Base-by-base conservation (phyloP, 2,797 vertebrate genomes). In the Philypnodon macrostomus region DNA sequence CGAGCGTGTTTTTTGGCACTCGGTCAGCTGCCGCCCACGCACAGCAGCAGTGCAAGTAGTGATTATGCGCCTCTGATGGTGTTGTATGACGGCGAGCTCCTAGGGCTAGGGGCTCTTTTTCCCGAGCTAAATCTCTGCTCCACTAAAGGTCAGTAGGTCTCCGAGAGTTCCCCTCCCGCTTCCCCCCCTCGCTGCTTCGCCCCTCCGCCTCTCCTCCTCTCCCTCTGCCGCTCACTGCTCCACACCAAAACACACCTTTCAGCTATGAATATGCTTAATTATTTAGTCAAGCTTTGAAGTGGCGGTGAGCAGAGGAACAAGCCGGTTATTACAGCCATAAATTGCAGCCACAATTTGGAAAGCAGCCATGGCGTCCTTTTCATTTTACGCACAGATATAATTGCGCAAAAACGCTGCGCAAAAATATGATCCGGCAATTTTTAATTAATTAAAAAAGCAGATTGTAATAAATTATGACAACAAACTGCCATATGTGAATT, bases 141-240 rank as follows among this genome's bases (percentile, higher is more conserved):
- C 81, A 78, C 75, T 73, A 84, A 84, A 87, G 85, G 83, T 87
- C 83, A 87, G 77, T 58, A 81, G 84, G 81, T 85, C 83, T 75
- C 72, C 40, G 62, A 55, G 70, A 67, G 70, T 67, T 38, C 51
- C 67, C 63, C 73, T 47, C 58, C 29, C 60, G 15, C 59, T 2
- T 63, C 34, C 54, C 11, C 38, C 1, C 29, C 4, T 15, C 24
- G 18, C 2, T 49, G 11, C 45, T 47, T 47, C n/a, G 29, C 54
- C 19, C 42, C 48, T 27, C 36, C 35, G 18, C 39, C 24, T 14
- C 39, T 26, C 23, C 39, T 41, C 23, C 11, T 9, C 9, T 5
- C 11, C 27, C 54, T 29, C 53, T 68, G 52, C 65, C 60, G 70
- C 69, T 70, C 53, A 53, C 64, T 67, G 63, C 40, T 51, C 52